Conservation (phyloP, 53 echinoderm and acorn worm genomes). For the Arbacia lixula region DNA sequence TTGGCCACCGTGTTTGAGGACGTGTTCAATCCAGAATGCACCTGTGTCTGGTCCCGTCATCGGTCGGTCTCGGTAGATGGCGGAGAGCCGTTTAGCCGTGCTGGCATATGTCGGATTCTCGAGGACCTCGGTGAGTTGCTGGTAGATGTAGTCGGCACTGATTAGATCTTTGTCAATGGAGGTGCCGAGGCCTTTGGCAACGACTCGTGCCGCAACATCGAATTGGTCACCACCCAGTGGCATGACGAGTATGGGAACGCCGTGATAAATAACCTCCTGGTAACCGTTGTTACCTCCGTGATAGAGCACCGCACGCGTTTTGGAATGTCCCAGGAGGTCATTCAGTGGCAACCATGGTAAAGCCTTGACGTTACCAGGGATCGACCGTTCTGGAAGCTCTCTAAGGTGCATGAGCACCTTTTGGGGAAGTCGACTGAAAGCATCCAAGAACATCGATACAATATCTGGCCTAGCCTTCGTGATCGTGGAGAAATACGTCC, state of each 20-base stretch:
- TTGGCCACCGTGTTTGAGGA: slow-evolving; percentile 27
- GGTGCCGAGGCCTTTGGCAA: neutral
- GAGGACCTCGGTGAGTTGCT: slow-evolving; percentile 13
- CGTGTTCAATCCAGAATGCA: slow-evolving; percentile 46
- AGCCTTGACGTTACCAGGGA: slow-evolving; percentile 22
- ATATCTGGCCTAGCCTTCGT: neutral
- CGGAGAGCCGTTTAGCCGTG: slow-evolving; percentile 23
- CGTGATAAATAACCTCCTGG: slow-evolving; percentile 30
- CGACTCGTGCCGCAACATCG: neutral
- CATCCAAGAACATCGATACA: slow-evolving; percentile 1
- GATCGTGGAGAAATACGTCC: neutral
- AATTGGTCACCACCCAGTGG: slow-evolving; percentile 25
- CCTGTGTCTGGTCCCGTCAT: slow-evolving; percentile 34
- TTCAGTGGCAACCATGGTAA: slow-evolving; percentile 48
- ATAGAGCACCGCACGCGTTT: slow-evolving; percentile 12
- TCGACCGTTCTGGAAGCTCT: neutral
- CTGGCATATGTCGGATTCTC: neutral
- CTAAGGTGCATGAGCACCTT: slow-evolving; percentile 33
- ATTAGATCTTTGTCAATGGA: neutral
- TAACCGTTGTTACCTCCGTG: slow-evolving; percentile 50
- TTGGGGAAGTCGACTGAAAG: slow-evolving; percentile 22
- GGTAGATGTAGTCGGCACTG: slow-evolving; percentile 8
- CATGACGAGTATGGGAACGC: slow-evolving; percentile 17
- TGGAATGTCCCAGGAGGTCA: slow-evolving; percentile 39
- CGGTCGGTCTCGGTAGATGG: slow-evolving; percentile 38